Evolutionary conservation across 2,797 vertebrate genomes (phyloP), one percentile per base, ranked within the genome.

Genomic region (Bradypodion ventrale): DNA sequence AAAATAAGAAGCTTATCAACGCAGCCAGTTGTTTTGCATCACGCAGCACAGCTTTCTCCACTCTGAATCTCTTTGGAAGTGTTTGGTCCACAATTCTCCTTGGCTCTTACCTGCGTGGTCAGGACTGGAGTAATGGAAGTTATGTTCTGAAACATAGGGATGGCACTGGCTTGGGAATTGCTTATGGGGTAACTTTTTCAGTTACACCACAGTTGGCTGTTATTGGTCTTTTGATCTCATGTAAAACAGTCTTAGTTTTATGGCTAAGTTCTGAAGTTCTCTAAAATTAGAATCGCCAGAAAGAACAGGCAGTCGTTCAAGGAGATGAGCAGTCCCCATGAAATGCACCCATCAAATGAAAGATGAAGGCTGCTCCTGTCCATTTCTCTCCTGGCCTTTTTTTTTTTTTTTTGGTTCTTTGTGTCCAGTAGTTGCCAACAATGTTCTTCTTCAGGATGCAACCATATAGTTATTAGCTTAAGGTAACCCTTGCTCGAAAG

Each of bases 1-100:
- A 83, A 65, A 32, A 44, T 90, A 68, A 63, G n/a, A 3, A 19
- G 37, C 86, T 89, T 78, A 35, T 84, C 89, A 27, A 32, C 4
- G 19, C 15, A 21, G 49, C 49, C 42, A 46, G 40, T 35, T 81
- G 87, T 78, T 86, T 68, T 81, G 87, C 25, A 7, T 35, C 65
- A 79, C 15, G 9, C 68, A 83, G 80, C 2, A 29, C 1, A 7
- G 37, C 23, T 35, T 74, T 62, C 29, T 13, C 63, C 32, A 32
- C 37, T 19, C n/a, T 25, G 6, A 12, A 15, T 44, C 63, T 19
- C 1, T 42, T 35, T 27, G 42, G 27, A 62, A 62, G 37, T 77
- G 13, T 65, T 77, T 77, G 60, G 6, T 13, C 15, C 44, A 44
- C 16, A 78, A 37, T 40, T n/a, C 16, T 10, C 29, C 6, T 65